These are phyloP conservation scores for Peromyscus polionotus DNA, from an alignment of 2,113 vertebrate species.

Conservation along the genomic window DNA sequence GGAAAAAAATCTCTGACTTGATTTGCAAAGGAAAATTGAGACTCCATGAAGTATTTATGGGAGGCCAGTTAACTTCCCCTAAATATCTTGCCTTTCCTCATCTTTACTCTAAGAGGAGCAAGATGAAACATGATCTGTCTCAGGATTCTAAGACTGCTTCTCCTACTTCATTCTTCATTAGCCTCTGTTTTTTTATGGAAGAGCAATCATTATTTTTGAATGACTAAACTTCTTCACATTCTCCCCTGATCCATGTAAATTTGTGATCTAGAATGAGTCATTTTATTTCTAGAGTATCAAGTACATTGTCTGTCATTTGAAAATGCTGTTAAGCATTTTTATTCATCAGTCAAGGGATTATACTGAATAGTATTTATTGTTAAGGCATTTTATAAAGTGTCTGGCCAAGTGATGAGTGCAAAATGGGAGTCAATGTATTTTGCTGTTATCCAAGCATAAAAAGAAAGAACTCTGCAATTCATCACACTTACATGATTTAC, in stretches of 20 bases:
- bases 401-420: too few relatives aligned
- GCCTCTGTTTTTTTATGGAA: neutral
- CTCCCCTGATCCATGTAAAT: neutral
- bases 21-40: too few relatives aligned
- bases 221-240: neutral
- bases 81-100: neutral
- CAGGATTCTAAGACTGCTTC: fast-evolving
- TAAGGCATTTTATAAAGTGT: neutral
- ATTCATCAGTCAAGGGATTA: neutral
- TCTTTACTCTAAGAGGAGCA: neutral
- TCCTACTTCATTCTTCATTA: neutral
- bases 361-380: neutral
- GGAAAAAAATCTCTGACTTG: too few relatives aligned
- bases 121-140: neutral
- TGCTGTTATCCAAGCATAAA: neutral
- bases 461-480: neutral
- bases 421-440: neutral
- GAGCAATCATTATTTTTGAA: neutral
- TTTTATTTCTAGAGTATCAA: neutral
- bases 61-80: neutral
- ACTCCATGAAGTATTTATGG: neutral
- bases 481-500: neutral
- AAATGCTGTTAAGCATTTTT: neutral
- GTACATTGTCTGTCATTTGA: neutral
- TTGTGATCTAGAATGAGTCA: neutral